Evolutionary conservation across 2,113 vertebrate genomes (phyloP).

Genomic region (Psittacus erithacus): DNA sequence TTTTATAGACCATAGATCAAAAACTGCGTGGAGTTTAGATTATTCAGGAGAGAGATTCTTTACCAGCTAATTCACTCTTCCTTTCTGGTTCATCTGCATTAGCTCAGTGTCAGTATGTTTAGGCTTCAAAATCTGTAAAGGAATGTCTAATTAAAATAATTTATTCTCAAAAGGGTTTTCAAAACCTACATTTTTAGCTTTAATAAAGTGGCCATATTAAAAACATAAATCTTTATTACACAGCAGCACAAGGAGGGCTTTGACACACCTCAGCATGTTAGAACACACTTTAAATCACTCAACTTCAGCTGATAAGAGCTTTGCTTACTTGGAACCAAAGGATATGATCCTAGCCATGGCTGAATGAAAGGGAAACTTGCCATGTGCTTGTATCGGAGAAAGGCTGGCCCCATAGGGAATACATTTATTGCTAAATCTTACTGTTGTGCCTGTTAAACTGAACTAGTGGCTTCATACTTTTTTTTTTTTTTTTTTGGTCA

Average conservation of each 20-base stretch:
- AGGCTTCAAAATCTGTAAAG: not conserved
- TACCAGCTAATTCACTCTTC: slow-evolving; percentile 2
- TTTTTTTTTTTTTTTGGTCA: not conserved
- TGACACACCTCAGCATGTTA: not conserved
- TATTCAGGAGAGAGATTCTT: slow-evolving; percentile 23
- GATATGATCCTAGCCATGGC: not conserved
- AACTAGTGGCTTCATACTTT: not conserved
- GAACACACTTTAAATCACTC: not conserved
- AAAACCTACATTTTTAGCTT: slow-evolving; percentile 9
- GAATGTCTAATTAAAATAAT: slow-evolving; percentile 61
- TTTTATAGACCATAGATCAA: not conserved
- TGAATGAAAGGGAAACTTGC: not conserved
- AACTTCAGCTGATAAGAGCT: slow-evolving; percentile 34
- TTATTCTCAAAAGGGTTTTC: slow-evolving; percentile 28
- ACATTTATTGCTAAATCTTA: not conserved
- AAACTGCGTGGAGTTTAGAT: slow-evolving; percentile 25
- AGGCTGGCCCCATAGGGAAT: not conserved
- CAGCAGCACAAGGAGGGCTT: not conserved
- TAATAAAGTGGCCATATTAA: not conserved
- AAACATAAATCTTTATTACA: not conserved
- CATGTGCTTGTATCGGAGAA: not conserved
- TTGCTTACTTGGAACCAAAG: not conserved
- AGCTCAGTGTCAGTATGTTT: slow-evolving; percentile 52
- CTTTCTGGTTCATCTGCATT: slow-evolving; percentile 50
- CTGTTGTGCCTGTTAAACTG: not conserved